A percentile compares a stretch with the other conserved stretches of the same genome.
Evolutionary conservation across 1,140 invertebrate genomes (phyloP).

Genomic region (Olivierus martensii): DNA sequence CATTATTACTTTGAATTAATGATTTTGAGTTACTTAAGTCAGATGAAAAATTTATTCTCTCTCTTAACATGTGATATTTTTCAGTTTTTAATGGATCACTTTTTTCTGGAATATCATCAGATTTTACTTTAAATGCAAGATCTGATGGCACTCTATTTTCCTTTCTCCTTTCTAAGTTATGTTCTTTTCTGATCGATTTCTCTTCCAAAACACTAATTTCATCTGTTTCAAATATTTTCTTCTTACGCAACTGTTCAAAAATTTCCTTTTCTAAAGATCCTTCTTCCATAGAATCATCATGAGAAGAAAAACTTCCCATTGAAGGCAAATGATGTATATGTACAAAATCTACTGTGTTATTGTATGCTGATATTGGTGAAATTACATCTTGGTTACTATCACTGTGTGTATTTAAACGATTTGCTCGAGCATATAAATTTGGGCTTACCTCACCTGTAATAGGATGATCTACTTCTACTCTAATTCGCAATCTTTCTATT

Average conservation of each 20-base stretch:
- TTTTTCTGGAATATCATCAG: no score
- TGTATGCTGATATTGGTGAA: not conserved
- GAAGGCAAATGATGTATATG: conserved; percentile 30
- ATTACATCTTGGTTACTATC: no score
- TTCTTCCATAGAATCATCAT: conserved; percentile 33
- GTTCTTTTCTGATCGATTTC: no score
- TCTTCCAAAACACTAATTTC: no score
- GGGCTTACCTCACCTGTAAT: conserved; percentile 7
- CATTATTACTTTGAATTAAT: no score
- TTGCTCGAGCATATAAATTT: conserved; percentile 8
- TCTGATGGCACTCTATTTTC: no score
- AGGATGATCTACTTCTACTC: conserved; percentile 5
- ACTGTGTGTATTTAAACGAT: not conserved
- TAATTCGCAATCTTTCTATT: not conserved
- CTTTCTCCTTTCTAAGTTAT: no score
- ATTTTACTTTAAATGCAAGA: no score
- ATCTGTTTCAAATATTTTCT: not conserved
- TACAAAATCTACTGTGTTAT: conserved; percentile 28
- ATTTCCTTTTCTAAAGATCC: conserved; percentile 9
- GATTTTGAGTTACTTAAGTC: no score
- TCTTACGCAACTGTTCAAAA: not conserved
- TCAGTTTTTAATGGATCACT: no score
- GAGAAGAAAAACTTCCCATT: conserved; percentile 32
- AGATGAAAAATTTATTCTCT: no score
- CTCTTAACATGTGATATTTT: no score